Evolutionary conservation across 2,797 vertebrate genomes (phyloP).

Genomic region (Tangara arthus): DNA sequence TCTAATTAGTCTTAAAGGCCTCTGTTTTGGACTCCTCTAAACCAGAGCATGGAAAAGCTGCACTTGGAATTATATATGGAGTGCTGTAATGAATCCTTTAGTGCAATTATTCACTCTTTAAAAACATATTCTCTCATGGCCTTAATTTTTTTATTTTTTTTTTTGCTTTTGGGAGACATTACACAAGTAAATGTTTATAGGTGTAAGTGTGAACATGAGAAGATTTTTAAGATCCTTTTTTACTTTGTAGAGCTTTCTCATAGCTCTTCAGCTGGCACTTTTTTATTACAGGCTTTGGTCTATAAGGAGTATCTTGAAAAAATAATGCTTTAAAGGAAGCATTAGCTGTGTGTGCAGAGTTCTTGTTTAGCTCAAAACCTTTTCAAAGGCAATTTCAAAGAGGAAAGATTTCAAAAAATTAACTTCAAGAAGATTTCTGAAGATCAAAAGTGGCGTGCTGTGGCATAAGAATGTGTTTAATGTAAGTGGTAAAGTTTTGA

Average conservation of each 20-base stretch:
- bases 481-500: background rate
- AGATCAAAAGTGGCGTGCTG: background rate
- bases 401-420: background rate
- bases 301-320: background rate
- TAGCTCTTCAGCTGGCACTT: background rate
- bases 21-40: rapidly evolving
- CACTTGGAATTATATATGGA: background rate
- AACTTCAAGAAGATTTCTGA: background rate
- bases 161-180: background rate
- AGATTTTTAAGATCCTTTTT: background rate
- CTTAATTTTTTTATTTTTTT: background rate
- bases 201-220: background rate
- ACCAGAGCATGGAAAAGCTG: background rate
- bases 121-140: background rate
- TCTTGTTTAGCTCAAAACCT: background rate
- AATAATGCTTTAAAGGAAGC: background rate
- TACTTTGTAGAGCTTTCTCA: background rate
- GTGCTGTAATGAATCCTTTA: background rate
- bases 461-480: background rate
- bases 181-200: background rate
- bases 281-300: background rate
- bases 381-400: background rate
- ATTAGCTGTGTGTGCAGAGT: background rate
- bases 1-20: background rate
- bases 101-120: background rate